A percentile compares a stretch with the other conserved stretches of the same genome.
Evolutionary conservation across 2,888 invertebrate species (phyloP).

Genomic region (Schizotus pectinicornis): DNA sequence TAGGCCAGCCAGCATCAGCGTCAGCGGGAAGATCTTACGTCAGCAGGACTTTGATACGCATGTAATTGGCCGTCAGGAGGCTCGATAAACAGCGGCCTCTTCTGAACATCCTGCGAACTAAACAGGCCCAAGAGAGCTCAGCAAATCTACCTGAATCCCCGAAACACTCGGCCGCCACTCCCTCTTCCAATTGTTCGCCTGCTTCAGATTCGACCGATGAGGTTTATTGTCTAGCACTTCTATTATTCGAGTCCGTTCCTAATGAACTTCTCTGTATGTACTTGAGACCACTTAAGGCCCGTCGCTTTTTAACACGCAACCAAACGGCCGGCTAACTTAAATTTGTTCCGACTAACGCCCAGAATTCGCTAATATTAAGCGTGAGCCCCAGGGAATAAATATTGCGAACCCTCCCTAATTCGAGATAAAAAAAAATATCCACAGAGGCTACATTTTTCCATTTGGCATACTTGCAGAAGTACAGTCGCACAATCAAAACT

Average conservation of each 20-base stretch:
- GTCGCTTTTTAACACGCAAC: no score
- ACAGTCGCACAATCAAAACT: no score
- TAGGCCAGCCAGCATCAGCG: constrained; percentile 1
- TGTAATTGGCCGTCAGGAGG: constrained; percentile 42
- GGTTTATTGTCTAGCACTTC: constrained; percentile 17
- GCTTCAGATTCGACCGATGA: constrained; percentile 19
- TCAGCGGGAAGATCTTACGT: constrained; percentile 31
- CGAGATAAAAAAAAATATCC: no score
- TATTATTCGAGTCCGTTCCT: constrained; percentile 12
- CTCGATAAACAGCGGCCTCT: constrained; percentile 37
- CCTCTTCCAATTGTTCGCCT: constrained; percentile 19
- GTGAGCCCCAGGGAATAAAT: no score
- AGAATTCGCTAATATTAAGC: no score
- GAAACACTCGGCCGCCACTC: constrained; percentile 26
- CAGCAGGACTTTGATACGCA: constrained; percentile 42
- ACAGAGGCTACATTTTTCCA: no score
- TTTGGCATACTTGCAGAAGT: no score
- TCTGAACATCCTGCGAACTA: constrained; percentile 29
- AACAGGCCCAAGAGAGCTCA: constrained; percentile 36
- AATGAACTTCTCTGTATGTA: constrained; percentile 15
- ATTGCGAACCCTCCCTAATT: no score
- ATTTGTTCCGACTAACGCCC: no score
- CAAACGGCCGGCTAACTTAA: no score
- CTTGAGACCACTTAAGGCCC: constrained; percentile 1
- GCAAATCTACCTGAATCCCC: constrained; percentile 36